These are phyloP conservation scores for Rhegmatorhina hoffmannsi DNA, from an alignment of 2,113 vertebrate species.

Conservation along the genomic window DNA sequence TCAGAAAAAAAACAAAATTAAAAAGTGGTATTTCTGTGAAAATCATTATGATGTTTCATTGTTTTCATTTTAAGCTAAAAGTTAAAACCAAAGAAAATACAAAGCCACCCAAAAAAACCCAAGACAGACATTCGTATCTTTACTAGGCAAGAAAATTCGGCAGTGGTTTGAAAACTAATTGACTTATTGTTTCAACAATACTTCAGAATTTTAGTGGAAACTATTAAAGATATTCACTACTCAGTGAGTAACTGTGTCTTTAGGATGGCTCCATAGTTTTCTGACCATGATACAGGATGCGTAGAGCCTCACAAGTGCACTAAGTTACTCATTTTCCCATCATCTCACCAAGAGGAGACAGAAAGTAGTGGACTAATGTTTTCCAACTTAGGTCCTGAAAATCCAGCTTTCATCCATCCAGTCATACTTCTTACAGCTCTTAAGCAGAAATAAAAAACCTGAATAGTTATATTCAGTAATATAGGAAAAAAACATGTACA, in stretches of 20 bases:
- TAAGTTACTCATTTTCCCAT: neutral
- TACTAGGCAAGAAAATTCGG: neutral
- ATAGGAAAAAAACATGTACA: neutral
- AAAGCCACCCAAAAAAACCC: neutral
- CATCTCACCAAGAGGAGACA: neutral
- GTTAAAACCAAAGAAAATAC: neutral
- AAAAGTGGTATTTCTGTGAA: neutral
- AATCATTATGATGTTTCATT: neutral
- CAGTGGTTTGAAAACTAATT: neutral
- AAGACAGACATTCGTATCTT: neutral
- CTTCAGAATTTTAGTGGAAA: neutral
- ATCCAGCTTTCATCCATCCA: neutral
- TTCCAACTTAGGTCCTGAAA: neutral
- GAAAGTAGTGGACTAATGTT: neutral
- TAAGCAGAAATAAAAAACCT: neutral
- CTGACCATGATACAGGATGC: neutral
- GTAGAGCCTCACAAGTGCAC: neutral
- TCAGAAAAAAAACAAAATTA: neutral
- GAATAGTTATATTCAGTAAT: neutral
- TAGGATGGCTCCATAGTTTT: neutral
- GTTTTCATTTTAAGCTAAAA: neutral
- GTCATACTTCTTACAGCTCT: neutral
- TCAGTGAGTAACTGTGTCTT: neutral
- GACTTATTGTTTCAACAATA: fast-evolving
- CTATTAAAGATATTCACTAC: neutral